Base-by-base conservation (phyloP, 2,888 invertebrate species). In the Callimorpha dominula region DNA sequence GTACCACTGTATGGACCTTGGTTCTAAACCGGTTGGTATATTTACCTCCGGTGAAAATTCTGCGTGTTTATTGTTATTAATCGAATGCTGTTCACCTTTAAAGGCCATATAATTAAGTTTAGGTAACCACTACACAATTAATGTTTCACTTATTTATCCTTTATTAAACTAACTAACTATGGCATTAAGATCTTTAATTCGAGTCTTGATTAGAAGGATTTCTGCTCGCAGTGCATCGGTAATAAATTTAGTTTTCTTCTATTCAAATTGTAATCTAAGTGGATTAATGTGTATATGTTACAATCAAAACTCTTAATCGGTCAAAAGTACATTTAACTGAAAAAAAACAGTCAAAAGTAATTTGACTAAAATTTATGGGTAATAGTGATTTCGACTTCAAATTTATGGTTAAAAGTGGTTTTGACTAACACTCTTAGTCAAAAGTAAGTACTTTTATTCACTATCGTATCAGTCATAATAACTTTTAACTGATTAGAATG, bases 61-160 rank as follows among this genome's bases (percentile, higher is more conserved):
- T 74, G 72, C 75, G 66, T 78, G 79, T 80, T 81, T 81, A 81
- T 85, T 85, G 81, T 85, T 81, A 78, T 78, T 71, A 78, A 70
- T 75, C 65, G 74, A 70, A 77, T 80, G 81, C 78, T 80, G 82
- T 78, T 88, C 85, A 87, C 89, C 88, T 89, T 85, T 86, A 85
- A 86, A 90, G 88, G 88, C 88, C 85, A 79, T 77, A 14, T 57
- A 20, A 43, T 43, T 81, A 78, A 79, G 80, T 74, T 52, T 74
- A 72, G 67, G 60, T 68, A 68, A 60, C 46, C 31, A 70, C 40
- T 62, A 9, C 42, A 71, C 15, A 8, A 62, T 57, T 31, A 31
- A 20, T 6, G 0, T 1, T 57, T 20, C 7, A 57, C 42, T 17
- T 43, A 43, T 43, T 46, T 64, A 46, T 46, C 4, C 43, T 17